These are phyloP conservation scores for Monarcha castaneiventris DNA, from an alignment of 2,113 vertebrate species.

Conservation along the genomic window DNA sequence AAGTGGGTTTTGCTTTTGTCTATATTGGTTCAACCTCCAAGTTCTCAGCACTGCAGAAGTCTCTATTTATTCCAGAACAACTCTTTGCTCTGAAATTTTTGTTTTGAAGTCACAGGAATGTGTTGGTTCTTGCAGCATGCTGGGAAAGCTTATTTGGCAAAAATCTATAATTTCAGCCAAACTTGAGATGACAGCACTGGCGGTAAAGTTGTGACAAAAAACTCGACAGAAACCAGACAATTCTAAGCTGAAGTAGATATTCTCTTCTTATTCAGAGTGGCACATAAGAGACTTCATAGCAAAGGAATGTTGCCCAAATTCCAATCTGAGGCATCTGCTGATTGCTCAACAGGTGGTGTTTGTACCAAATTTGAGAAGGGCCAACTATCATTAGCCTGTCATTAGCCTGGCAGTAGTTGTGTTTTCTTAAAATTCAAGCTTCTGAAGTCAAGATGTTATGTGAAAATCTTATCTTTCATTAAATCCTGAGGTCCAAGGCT, in stretches of 20 bases:
- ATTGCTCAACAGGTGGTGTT: conserved; percentile 16
- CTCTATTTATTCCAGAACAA: conserved; percentile 16
- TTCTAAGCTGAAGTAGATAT: neutral
- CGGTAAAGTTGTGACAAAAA: neutral
- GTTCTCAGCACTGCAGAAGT: conserved; percentile 1
- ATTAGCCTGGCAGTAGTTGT: neutral
- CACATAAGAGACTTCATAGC: neutral
- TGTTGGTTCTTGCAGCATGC: neutral
- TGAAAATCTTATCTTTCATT: neutral
- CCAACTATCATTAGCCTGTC: neutral
- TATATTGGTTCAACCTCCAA: neutral
- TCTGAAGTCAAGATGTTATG: neutral
- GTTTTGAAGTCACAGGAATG: conserved; percentile 30
- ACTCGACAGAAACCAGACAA: neutral
- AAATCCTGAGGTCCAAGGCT: neutral
- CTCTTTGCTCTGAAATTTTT: conserved; percentile 30
- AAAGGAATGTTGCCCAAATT: neutral
- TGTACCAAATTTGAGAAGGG: neutral
- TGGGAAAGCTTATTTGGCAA: conserved; percentile 1
- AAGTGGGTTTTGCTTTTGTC: conserved; percentile 38
- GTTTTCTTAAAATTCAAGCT: neutral
- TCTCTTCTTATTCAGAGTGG: neutral
- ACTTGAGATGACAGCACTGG: neutral
- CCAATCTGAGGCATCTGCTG: neutral
- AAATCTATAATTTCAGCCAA: conserved; percentile 20